Percentiles rank a stretch among this genome's conserved stretches.
phyloP scores from a whole-genome alignment of 2,888 invertebrate species.

The Lapara coniferarum region DNA sequence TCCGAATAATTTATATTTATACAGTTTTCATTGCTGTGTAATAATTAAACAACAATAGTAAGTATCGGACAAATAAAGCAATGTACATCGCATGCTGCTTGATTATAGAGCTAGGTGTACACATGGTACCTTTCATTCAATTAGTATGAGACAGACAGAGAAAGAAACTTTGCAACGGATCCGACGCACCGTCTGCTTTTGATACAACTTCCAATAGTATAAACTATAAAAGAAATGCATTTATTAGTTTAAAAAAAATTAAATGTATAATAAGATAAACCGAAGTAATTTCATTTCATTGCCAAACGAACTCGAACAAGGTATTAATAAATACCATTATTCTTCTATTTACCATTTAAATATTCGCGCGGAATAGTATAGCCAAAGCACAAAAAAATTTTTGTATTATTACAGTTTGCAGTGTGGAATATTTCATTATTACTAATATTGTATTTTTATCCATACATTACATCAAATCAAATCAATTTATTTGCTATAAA shows the following conservation, averaged over 20 bases:
- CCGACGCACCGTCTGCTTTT: neutral
- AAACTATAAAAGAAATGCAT: too few species aligned
- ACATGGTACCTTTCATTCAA: neutral
- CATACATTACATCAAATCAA: too few species aligned
- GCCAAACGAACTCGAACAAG: too few species aligned
- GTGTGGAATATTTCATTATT: neutral
- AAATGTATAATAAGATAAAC: neutral
- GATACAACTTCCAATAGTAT: neutral
- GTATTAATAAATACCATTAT: too few species aligned
- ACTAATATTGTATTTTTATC: too few species aligned
- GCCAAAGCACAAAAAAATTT: neutral
- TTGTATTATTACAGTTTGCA: neutral
- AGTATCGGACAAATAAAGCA: constrained; percentile 26
- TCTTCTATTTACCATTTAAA: neutral
- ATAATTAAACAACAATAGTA: neutral
- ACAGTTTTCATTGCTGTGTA: constrained; percentile 48
- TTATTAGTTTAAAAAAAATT: neutral
- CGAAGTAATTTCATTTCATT: too few species aligned
- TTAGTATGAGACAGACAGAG: constrained; percentile 5
- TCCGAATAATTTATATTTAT: constrained; percentile 30
- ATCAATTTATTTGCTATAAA: too few species aligned
- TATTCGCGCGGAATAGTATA: neutral
- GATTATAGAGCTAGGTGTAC: neutral
- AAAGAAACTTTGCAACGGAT: neutral
- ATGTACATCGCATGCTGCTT: constrained; percentile 34